Base-by-base conservation (phyloP, 2,888 invertebrate species). In the Heliconius aoede region DNA sequence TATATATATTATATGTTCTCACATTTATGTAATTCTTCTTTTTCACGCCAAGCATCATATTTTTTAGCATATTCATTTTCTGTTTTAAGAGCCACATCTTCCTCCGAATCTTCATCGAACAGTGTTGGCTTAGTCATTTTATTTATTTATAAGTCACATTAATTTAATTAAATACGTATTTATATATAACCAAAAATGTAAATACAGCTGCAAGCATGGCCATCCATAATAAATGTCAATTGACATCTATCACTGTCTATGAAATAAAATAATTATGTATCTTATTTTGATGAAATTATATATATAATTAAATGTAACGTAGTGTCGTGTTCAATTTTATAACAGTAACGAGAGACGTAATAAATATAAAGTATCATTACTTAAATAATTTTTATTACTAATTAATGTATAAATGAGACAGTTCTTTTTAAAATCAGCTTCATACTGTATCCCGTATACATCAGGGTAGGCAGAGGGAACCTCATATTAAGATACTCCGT, bases 1-100 rank as follows among this genome's bases (percentile, higher is more conserved):
- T 61, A 11, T n/a, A 24, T n/a, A n/a, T n/a, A n/a, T n/a, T n/a
- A n/a, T 0, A 74, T 24, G 24, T 78, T 13, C 95, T 93, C 94
- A 97, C 97, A 91, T 94, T 97, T 97, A 86, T 98, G 96, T 28
- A 97, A 90, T 88, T 98, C 97, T 89, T 99, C 99, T 85, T 97
- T 97, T 85, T 97, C 96, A 73, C 98, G 95, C 96, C 98, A 97
- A 78, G 91, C 95, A 86, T 98, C 96, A 86, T 98, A 99, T 82
- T 96, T 96, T 82, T 97, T 96, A 0, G 99, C 98, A 90, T 98
- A 99, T 73, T 96, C 95, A 86, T 96, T 96, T 87, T 98, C 97
- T 32, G 97, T 96, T 87, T 95, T 95, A 46, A 98, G 90, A 73
- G 95, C 86, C 21, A 94, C 89, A 80, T 96, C 94, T 61, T 94